phyloP scores from a whole-genome alignment of 2,888 invertebrate genomes.

The Scrobipalpa atriplicella region DNA sequence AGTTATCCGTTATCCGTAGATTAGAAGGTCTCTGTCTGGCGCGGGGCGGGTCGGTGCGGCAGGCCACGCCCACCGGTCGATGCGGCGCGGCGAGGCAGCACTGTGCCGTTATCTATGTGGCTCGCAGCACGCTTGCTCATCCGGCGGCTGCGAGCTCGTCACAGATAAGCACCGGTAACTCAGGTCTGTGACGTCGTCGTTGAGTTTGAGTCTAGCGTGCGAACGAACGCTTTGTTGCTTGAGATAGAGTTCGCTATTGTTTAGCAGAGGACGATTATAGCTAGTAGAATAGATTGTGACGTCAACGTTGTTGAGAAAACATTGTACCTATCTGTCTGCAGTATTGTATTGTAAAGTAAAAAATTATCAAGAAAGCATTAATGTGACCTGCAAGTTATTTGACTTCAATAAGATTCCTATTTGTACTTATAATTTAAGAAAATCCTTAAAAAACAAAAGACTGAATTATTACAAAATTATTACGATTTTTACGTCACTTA shows the following conservation, averaged over 20 bases:
- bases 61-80: conserved; percentile 42
- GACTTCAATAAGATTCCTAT: no score
- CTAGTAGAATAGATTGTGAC: not conserved
- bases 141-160: conserved; percentile 58
- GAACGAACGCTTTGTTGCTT: not conserved
- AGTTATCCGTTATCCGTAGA: conserved; percentile 80
- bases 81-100: conserved; percentile 44
- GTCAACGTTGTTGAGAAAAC: not conserved
- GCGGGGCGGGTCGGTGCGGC: conserved; percentile 50
- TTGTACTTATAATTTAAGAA: no score
- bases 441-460: no score
- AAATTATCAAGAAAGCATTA: no score
- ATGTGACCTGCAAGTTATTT: no score
- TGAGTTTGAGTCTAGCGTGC: not conserved
- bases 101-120: conserved; percentile 78
- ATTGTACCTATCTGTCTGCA: no score
- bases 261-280: not conserved
- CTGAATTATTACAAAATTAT: no score
- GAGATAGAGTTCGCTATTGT: not conserved
- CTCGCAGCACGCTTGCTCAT: conserved; percentile 62
- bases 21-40: conserved; percentile 72
- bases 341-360: no score
- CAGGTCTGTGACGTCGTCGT: conserved; percentile 36
- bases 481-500: no score
- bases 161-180: conserved; percentile 66